These are phyloP conservation scores for Zaprionus ghesquierei DNA, from an alignment of 1,140 invertebrate species.

Conservation along the genomic window DNA sequence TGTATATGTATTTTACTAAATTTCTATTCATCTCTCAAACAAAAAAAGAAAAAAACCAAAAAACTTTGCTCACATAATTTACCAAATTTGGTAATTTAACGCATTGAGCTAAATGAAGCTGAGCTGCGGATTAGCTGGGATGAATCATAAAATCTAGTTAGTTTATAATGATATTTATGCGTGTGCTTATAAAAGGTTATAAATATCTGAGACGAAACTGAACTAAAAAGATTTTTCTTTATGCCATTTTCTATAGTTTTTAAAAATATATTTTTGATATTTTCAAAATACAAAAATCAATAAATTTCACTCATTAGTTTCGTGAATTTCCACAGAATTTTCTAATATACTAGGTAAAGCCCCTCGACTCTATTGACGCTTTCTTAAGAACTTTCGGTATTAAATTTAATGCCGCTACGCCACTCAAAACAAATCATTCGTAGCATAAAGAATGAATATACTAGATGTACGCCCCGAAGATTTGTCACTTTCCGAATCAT, in stretches of 20 bases:
- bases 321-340: neutral
- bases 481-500: slow-evolving; percentile 38
- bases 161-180: neutral
- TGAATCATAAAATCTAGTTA: neutral
- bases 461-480: neutral
- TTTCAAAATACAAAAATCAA: neutral
- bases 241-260: neutral
- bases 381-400: slow-evolving; percentile 2
- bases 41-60: neutral
- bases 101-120: neutral
- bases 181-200: neutral
- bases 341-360: neutral
- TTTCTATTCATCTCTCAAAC: neutral
- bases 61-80: neutral
- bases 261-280: neutral
- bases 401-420: slow-evolving; percentile 16
- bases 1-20: neutral
- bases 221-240: neutral
- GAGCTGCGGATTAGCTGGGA: neutral
- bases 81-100: neutral
- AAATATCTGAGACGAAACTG: neutral
- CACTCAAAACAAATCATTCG: slow-evolving; percentile 17
- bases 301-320: neutral
- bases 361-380: neutral
- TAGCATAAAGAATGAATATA: neutral